Conservation (phyloP, 2,113 vertebrate genomes). For the Leptodactylus fuscus region DNA sequence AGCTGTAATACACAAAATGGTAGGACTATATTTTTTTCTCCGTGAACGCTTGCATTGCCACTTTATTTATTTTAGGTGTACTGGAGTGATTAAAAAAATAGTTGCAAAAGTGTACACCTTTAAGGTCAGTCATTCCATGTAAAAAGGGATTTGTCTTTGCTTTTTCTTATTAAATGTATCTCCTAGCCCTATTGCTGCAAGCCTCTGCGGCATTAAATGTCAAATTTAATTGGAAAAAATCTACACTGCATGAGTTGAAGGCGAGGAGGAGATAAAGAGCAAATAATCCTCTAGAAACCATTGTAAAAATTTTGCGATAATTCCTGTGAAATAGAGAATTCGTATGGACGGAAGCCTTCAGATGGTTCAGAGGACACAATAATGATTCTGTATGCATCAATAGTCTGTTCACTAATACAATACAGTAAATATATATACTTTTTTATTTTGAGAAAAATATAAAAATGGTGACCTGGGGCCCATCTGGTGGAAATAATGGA, state of each 20-base stretch:
- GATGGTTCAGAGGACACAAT: too few species aligned
- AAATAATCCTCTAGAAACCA: slow-evolving; percentile 21
- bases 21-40: too few species aligned
- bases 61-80: too few species aligned
- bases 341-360: too few species aligned
- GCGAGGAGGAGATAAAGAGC: slow-evolving; percentile 1
- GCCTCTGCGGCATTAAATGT: slow-evolving; percentile 26
- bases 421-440: too few species aligned
- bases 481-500: too few species aligned
- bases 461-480: too few species aligned
- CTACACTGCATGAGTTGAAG: neutral
- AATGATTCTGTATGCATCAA: too few species aligned
- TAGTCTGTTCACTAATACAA: too few species aligned
- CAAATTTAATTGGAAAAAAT: slow-evolving; percentile 55
- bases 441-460: too few species aligned
- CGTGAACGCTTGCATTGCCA: too few species aligned
- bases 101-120: neutral
- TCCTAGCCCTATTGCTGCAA: neutral
- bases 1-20: neutral
- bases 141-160: neutral
- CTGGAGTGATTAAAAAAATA: too few species aligned
- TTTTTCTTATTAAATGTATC: neutral
- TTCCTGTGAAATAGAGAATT: neutral
- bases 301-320: neutral
- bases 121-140: neutral